These are phyloP conservation scores for Clarias batrachus DNA, from an alignment of 2,113 vertebrate species.

Conservation along the genomic window DNA sequence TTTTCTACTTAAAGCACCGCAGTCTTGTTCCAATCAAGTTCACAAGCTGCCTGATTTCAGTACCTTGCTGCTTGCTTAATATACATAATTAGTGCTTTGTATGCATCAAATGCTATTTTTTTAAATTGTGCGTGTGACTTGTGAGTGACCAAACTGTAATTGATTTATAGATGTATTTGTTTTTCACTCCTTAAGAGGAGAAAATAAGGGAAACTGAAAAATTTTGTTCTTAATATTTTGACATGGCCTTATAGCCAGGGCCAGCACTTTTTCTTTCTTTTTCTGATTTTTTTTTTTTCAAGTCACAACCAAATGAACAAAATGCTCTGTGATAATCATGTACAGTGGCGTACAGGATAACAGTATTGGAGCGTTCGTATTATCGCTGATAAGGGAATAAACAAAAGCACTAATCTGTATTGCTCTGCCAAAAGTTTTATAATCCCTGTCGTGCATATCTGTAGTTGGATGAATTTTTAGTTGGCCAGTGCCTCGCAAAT, in stretches of 20 bases:
- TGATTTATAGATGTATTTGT: conserved; percentile 39
- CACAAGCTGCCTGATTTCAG: conserved; percentile 40
- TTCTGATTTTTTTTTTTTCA: neutral
- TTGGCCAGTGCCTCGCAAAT: conserved; percentile 49
- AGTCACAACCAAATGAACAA: conserved; percentile 41
- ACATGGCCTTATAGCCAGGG: conserved; percentile 50
- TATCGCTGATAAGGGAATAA: conserved; percentile 14
- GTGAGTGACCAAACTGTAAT: conserved; percentile 43
- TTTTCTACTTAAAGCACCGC: conserved; percentile 34
- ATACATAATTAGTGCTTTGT: conserved; percentile 33
- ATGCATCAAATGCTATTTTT: conserved; percentile 45
- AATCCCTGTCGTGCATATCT: conserved; percentile 13
- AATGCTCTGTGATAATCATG: conserved; percentile 35
- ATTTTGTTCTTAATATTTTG: conserved; percentile 37
- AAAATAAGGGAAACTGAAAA: conserved; percentile 33
- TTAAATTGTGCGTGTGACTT: conserved; percentile 1
- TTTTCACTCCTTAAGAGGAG: conserved; percentile 31
- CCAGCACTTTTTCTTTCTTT: conserved; percentile 26
- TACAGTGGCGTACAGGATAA: conserved; percentile 26
- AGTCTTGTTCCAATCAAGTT: conserved; percentile 36
- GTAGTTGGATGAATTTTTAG: neutral
- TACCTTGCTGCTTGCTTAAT: conserved; percentile 31
- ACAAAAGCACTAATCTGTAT: conserved; percentile 44
- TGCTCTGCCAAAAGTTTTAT: conserved; percentile 46
- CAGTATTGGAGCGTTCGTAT: conserved; percentile 6